Evolutionary conservation across 2,113 vertebrate genomes (phyloP).

Genomic region (Sturnira hondurensis): DNA sequence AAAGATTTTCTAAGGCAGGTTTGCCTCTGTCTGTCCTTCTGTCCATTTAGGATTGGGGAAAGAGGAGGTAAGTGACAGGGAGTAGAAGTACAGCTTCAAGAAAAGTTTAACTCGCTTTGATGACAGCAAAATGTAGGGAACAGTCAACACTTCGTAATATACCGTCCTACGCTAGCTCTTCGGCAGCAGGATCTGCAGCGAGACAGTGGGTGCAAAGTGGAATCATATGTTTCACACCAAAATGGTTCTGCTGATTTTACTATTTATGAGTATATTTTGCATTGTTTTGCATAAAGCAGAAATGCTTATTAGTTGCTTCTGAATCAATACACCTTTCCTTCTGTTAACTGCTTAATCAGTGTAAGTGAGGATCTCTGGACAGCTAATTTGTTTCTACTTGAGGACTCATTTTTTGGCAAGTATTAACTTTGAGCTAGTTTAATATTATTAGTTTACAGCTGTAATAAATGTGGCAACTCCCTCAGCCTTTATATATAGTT

Average conservation of each 20-base stretch:
- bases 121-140: slow-evolving; percentile 78
- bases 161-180: slow-evolving; percentile 57
- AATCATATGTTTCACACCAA: slow-evolving; percentile 51
- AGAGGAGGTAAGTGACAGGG: slow-evolving; percentile 59
- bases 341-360: slow-evolving; percentile 9
- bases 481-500: slow-evolving; percentile 16
- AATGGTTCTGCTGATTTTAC: slow-evolving; percentile 52
- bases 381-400: slow-evolving; percentile 34
- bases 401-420: slow-evolving; percentile 45
- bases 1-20: slow-evolving; percentile 58
- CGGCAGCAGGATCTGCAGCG: slow-evolving; percentile 28
- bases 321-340: slow-evolving; percentile 63
- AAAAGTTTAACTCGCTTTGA: slow-evolving; percentile 75
- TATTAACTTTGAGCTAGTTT: slow-evolving; percentile 28
- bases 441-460: slow-evolving; percentile 40
- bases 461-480: not conserved
- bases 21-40: slow-evolving; percentile 74
- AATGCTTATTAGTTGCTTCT: slow-evolving; percentile 64
- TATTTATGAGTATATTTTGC: slow-evolving; percentile 67
- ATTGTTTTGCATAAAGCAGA: slow-evolving; percentile 63
- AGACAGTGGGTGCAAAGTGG: not conserved
- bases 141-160: slow-evolving; percentile 75
- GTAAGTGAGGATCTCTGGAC: slow-evolving; percentile 34
- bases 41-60: slow-evolving; percentile 57
- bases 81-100: slow-evolving; percentile 69